Evolutionary conservation across 2,113 vertebrate species (phyloP).

Genomic region (Chauna torquata): DNA sequence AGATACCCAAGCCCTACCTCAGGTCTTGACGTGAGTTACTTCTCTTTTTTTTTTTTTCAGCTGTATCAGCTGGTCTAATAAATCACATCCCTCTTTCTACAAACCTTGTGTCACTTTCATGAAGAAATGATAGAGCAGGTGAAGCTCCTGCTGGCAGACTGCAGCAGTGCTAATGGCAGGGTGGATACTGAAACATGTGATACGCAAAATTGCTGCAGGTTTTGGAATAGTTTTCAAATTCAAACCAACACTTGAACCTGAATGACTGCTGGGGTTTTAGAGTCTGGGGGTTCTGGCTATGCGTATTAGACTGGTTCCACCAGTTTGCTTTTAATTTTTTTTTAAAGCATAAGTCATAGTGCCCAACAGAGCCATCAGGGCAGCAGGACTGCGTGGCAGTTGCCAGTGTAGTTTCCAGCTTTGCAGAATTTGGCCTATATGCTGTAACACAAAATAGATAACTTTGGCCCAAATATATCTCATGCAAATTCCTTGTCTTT

Average conservation of each 20-base stretch:
- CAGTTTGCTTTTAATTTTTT: neutral
- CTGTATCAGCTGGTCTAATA: neutral
- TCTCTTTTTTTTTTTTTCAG: neutral
- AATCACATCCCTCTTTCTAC: neutral
- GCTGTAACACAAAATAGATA: neutral
- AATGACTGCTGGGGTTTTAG: neutral
- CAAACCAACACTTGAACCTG: fast-evolving
- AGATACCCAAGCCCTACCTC: neutral
- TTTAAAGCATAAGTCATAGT: neutral
- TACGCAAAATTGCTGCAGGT: neutral
- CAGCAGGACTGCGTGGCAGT: neutral
- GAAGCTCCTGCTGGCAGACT: neutral
- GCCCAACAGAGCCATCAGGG: fast-evolving
- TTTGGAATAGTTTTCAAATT: neutral
- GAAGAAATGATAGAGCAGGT: neutral
- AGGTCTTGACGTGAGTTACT: neutral
- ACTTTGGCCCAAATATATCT: neutral
- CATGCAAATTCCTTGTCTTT: neutral
- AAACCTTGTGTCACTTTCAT: neutral
- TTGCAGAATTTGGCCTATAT: neutral
- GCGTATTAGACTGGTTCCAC: neutral
- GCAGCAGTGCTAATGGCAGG: neutral
- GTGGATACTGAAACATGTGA: neutral
- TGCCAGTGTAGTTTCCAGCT: neutral
- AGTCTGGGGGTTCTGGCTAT: neutral